Base-by-base conservation (phyloP, 2,888 invertebrate species). In the Argyra leucocephala region DNA sequence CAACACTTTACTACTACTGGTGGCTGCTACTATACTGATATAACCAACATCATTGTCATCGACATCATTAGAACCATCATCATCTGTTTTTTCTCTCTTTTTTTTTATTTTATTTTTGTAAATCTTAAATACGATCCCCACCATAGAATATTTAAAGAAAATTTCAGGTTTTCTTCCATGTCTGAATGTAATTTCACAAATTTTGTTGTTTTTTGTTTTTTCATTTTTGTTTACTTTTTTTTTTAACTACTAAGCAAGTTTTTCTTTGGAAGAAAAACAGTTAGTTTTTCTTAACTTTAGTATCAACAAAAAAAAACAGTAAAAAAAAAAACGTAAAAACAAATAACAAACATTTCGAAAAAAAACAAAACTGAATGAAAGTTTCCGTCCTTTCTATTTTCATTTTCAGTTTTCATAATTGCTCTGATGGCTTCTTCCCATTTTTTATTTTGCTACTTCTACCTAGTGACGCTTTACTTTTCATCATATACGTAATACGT, bases 351-450 rank as follows among this genome's bases (percentile, higher is more conserved):
- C n/a, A n/a, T n/a, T n/a, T n/a, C n/a, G n/a, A n/a, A n/a, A n/a
- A n/a, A n/a, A n/a, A n/a, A n/a, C n/a, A n/a, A n/a, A n/a, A n/a
- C n/a, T n/a, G n/a, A n/a, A n/a, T n/a, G n/a, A n/a, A 48, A 48
- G 48, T 48, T 48, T 37, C 10, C 15, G 37, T 37, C 12, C 18
- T 48, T 18, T 48, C 10, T 48, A 18, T 15, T 48, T 48, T 12
- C n/a, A n/a, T 48, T 48, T n/a, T 48, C n/a, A 18, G 48, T 48
- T 48, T 48, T 48, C n/a, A 48, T 48, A 48, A 48, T 48, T 48
- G 18, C 48, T 18, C 12, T 48, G 48, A 48, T 48, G 18, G 15
- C 15, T 48, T 48, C 18, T 48, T 48, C 5, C 18, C 2, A 5
- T 18, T 48, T 48, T 18, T 48, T n/a, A 37, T 10, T 37, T 18